Percentiles rank a stretch among this genome's conserved stretches.
Evolutionary conservation across 2,888 invertebrate species (phyloP).

Genomic region (Scaptomyza parva): DNA sequence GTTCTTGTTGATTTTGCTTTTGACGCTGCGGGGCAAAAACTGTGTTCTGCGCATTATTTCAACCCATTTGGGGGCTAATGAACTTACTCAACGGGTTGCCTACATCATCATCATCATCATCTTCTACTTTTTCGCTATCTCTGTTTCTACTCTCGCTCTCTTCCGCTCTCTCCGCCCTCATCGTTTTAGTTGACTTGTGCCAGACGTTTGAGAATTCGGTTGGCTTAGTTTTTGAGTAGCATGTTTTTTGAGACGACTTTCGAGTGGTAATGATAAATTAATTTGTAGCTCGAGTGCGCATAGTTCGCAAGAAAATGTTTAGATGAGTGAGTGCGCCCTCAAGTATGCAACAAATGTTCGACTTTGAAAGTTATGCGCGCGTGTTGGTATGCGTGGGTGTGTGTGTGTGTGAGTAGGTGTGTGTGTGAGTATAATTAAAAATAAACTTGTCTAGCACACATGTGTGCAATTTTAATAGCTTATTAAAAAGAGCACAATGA

Average conservation of each 20-base stretch:
- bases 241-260: conserved; percentile 42
- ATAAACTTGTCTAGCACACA: neutral
- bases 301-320: conserved; percentile 24
- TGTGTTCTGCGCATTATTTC: conserved; percentile 74
- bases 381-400: neutral
- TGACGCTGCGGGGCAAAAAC: conserved; percentile 52
- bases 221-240: conserved; percentile 67
- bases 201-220: conserved; percentile 54
- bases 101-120: conserved; percentile 21
- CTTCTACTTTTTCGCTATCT: conserved; percentile 1
- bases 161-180: neutral
- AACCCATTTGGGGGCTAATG: conserved; percentile 79
- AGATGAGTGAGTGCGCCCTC: conserved; percentile 21
- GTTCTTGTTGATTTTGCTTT: conserved; percentile 66
- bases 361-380: neutral
- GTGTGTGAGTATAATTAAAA: neutral
- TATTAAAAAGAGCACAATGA: neutral
- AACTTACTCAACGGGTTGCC: conserved; percentile 62
- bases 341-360: conserved; percentile 36
- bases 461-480: neutral
- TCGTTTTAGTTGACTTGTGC: conserved; percentile 32
- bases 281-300: conserved; percentile 41
- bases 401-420: neutral
- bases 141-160: neutral
- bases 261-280: conserved; percentile 69